Percentiles rank a stretch among this genome's conserved stretches.
These are phyloP conservation scores for Coilia nasus DNA, from an alignment of 2,797 vertebrate species.

Conservation along the genomic window DNA sequence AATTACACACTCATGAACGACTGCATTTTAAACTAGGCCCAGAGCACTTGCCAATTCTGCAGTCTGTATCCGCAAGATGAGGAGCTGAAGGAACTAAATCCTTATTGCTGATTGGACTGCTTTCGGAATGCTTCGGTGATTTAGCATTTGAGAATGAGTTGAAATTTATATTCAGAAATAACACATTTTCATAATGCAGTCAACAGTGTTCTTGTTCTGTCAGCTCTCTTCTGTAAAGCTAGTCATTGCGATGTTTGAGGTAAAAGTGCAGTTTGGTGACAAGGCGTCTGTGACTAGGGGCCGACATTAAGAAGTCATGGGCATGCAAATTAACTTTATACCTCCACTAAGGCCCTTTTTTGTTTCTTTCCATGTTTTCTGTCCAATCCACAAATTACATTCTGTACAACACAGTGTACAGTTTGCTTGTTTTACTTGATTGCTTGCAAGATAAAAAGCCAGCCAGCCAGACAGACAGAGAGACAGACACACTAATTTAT, in stretches of 20 bases:
- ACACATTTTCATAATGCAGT: background rate
- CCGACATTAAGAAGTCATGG: background rate
- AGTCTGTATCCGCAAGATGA: background rate
- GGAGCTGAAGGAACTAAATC: background rate
- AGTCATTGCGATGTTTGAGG: background rate
- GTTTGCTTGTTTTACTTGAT: no score
- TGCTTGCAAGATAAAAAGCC: no score
- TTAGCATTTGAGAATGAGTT: background rate
- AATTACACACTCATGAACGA: background rate
- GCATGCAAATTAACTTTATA: no score
- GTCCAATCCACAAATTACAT: no score
- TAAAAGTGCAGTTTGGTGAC: background rate
- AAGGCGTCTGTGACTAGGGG: background rate
- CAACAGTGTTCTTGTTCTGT: background rate
- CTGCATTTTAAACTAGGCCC: background rate
- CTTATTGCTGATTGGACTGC: slow-evolving; percentile 7
- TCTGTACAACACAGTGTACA: no score
- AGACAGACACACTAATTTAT: no score
- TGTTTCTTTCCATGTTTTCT: no score
- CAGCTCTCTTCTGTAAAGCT: background rate
- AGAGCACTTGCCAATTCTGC: background rate
- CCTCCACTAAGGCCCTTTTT: no score
- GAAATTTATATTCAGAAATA: background rate
- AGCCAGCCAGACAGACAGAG: no score
- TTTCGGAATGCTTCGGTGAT: background rate